A percentile compares a stretch with the other conserved stretches of the same genome.
These are phyloP conservation scores for Brenthis daphne DNA, from an alignment of 2,888 invertebrate genomes.

Conservation along the genomic window DNA sequence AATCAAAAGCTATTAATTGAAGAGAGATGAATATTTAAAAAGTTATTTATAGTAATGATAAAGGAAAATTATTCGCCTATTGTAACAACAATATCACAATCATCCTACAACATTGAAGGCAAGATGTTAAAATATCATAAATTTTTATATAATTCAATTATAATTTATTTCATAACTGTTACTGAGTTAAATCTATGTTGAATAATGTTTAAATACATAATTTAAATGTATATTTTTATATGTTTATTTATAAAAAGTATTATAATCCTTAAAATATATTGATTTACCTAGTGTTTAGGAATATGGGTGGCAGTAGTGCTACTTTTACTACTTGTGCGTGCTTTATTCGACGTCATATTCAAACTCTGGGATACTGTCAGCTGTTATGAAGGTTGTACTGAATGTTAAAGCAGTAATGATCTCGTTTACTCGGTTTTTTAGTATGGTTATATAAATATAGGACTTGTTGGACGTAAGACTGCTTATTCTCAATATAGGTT, in stretches of 20 bases:
- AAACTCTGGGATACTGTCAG: conserved; percentile 35
- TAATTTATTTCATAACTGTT: conserved; percentile 63
- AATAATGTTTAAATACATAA: conserved; percentile 71
- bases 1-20: conserved; percentile 11
- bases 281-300: conserved; percentile 52
- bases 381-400: conserved; percentile 35
- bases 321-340: conserved; percentile 35
- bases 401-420: conserved; percentile 35
- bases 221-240: conserved; percentile 78
- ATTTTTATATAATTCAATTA: conserved; percentile 47
- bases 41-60: conserved; percentile 45
- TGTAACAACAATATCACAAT: conserved; percentile 32
- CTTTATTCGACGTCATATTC: conserved; percentile 33
- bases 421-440: conserved; percentile 36
- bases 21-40: conserved; percentile 30
- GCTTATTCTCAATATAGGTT: conserved; percentile 32
- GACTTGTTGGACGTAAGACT: conserved; percentile 38
- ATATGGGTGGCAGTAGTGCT: conserved; percentile 51
- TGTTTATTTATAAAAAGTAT: conserved; percentile 75
- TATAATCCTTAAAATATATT: conserved; percentile 59
- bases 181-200: conserved; percentile 71
- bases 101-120: conserved; percentile 33
- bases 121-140: conserved; percentile 43
- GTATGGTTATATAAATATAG: conserved; percentile 31
- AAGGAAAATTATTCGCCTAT: conserved; percentile 30